A percentile compares a stretch with the other conserved stretches of the same genome.
Evolutionary conservation across 2,113 vertebrate genomes (phyloP).

Genomic region (Macrotis lagotis): DNA sequence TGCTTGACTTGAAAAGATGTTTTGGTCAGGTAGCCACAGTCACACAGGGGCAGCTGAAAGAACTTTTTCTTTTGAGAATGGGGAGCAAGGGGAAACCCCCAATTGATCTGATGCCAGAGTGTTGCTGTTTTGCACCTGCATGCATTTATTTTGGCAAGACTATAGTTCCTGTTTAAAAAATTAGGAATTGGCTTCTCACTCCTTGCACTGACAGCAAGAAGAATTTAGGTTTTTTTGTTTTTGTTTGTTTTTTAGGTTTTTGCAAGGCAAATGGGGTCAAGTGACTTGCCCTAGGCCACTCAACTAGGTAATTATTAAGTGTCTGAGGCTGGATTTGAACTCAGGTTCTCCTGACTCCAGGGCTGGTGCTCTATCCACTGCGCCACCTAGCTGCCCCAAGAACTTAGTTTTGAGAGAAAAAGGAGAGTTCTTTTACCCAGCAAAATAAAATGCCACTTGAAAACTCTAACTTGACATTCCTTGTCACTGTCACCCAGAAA

Average conservation of each 20-base stretch:
- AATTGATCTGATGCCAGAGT: neutral
- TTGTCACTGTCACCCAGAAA: neutral
- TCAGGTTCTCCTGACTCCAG: too few relatives aligned
- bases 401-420: constrained; percentile 48
- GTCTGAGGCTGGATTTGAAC: too few relatives aligned
- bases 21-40: constrained; percentile 63
- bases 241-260: too few relatives aligned
- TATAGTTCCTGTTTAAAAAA: neutral
- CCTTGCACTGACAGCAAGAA: neutral
- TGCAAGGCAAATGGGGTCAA: too few relatives aligned
- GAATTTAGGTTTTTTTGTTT: too few relatives aligned
- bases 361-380: too few relatives aligned
- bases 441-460: constrained; percentile 10
- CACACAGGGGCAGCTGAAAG: constrained; percentile 53
- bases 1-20: constrained; percentile 55
- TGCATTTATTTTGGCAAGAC: constrained; percentile 27
- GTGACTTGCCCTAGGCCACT: too few relatives aligned
- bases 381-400: too few relatives aligned
- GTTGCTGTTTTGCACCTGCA: constrained; percentile 35
- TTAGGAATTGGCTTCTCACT: neutral
- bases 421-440: constrained; percentile 38
- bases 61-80: neutral
- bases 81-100: neutral
- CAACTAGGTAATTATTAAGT: too few relatives aligned
- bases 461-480: neutral